A percentile compares a stretch with the other conserved stretches of the same genome.
These are phyloP conservation scores for Melanotaenia boesemani DNA, from an alignment of 2,797 vertebrate species.

Conservation along the genomic window DNA sequence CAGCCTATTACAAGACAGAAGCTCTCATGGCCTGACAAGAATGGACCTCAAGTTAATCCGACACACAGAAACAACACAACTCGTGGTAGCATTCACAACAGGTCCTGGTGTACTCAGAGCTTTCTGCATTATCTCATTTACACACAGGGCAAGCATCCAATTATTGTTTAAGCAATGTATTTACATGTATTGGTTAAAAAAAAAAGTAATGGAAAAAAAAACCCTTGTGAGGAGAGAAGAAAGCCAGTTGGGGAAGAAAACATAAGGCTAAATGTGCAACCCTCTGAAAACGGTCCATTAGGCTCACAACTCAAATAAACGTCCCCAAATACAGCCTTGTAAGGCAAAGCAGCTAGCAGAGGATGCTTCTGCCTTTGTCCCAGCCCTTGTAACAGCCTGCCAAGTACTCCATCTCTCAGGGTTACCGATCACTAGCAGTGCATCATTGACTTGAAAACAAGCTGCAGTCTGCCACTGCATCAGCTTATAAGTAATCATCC, in stretches of 20 bases:
- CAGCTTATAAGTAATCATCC: conserved; percentile 61
- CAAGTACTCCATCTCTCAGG: conserved; percentile 49
- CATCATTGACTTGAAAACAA: conserved; percentile 63
- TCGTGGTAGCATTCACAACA: conserved; percentile 39
- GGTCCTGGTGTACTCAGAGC: conserved; percentile 18
- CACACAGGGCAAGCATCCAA: conserved; percentile 27
- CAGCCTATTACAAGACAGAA: neutral
- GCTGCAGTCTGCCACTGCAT: conserved; percentile 49
- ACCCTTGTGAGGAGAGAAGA: neutral
- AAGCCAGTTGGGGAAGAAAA: neutral
- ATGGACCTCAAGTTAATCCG: neutral
- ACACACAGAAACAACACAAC: conserved; percentile 26
- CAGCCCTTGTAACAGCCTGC: conserved; percentile 33
- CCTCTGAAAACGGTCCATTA: conserved; percentile 31
- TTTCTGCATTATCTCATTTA: conserved; percentile 56
- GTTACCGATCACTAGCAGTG: conserved; percentile 54
- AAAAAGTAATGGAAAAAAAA: too few species aligned
- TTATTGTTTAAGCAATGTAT: conserved; percentile 36
- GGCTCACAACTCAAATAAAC: conserved; percentile 38
- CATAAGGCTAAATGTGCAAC: neutral
- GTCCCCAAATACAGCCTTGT: conserved; percentile 55
- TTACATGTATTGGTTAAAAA: conserved; percentile 16
- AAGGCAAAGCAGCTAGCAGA: conserved; percentile 52
- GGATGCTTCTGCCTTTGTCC: conserved; percentile 44
- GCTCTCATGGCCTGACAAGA: neutral